A percentile compares a stretch with the other conserved stretches of the same genome.
Conservation (phyloP, 2,113 vertebrate species). For the Ceratotherium simum region DNA sequence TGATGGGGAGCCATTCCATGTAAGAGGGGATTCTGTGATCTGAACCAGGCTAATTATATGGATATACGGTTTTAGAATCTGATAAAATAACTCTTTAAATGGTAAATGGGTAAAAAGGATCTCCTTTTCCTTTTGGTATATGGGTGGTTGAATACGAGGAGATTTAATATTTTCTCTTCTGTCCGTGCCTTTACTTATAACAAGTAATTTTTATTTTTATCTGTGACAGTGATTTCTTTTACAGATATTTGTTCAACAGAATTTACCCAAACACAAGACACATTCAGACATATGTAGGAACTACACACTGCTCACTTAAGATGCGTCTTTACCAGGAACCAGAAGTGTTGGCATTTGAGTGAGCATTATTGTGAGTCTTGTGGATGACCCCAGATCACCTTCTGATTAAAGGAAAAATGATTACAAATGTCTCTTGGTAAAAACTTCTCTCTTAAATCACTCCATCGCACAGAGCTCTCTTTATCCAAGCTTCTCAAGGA, state of each 20-base stretch:
- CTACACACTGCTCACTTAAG: background rate
- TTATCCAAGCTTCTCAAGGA: background rate
- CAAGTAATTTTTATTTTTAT: constrained; percentile 54
- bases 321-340: background rate
- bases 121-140: background rate
- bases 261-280: constrained; percentile 51
- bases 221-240: constrained; percentile 57
- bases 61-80: background rate
- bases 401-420: background rate
- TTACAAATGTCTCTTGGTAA: constrained; percentile 9
- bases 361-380: background rate
- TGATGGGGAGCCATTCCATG: background rate
- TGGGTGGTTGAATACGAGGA: background rate
- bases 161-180: constrained; percentile 33
- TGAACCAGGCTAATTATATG: background rate
- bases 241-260: background rate
- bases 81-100: background rate
- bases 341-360: background rate
- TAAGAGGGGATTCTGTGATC: background rate
- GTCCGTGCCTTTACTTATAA: background rate
- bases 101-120: background rate
- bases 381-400: constrained; percentile 49
- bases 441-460: background rate
- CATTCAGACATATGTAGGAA: constrained; percentile 51
- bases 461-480: background rate